Evolutionary conservation across 2,113 vertebrate species (phyloP).

Genomic region (Prolemur simus): DNA sequence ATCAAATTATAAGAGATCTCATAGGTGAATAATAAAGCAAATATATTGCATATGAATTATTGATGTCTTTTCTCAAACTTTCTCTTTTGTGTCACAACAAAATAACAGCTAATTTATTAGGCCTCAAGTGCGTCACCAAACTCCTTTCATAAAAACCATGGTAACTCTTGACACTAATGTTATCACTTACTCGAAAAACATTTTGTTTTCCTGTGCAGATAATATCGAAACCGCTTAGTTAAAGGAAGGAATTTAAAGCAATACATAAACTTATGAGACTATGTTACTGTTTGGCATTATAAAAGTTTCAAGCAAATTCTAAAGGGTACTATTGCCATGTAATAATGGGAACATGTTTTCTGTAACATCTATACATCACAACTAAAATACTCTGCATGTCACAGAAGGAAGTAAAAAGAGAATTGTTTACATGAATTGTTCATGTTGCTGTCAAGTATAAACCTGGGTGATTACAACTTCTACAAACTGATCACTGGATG

Average conservation of each 20-base stretch:
- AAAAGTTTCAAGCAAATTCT: slow-evolving; percentile 20
- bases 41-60: not conserved
- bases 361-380: not conserved
- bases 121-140: not conserved
- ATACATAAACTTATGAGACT: not conserved
- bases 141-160: not conserved
- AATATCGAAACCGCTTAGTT: not conserved
- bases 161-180: not conserved
- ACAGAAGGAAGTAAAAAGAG: not conserved
- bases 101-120: not conserved
- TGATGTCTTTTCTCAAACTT: not conserved
- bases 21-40: slow-evolving; percentile 7
- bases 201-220: not conserved
- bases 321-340: not conserved
- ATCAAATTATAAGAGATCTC: not conserved
- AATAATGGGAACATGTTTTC: not conserved
- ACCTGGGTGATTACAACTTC: not conserved
- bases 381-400: not conserved
- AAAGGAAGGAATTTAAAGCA: slow-evolving; percentile 36
- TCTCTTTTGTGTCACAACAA: slow-evolving; percentile 6
- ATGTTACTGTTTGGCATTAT: not conserved
- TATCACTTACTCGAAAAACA: not conserved
- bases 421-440: not conserved
- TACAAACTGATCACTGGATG: not conserved
- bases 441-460: not conserved